These are phyloP conservation scores for Todus mexicanus DNA, from an alignment of 2,797 vertebrate species.

Conservation along the genomic window DNA sequence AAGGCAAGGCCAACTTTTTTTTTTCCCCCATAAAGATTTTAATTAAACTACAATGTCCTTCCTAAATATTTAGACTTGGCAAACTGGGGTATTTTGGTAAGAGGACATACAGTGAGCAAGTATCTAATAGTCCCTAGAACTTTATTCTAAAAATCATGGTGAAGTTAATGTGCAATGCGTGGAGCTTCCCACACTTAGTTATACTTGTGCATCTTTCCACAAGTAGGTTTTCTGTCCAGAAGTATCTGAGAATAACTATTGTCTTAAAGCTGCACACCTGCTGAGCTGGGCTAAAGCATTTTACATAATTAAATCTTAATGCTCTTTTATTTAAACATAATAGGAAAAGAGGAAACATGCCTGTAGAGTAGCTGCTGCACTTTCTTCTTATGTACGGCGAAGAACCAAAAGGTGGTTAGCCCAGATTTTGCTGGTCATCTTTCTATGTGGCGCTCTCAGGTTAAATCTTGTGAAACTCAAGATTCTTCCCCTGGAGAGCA, in stretches of 20 bases:
- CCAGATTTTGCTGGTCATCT: neutral
- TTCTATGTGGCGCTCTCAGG: neutral
- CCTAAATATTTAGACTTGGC: neutral
- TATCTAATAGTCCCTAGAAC: neutral
- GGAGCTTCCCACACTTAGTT: neutral
- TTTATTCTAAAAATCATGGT: neutral
- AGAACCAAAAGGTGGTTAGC: neutral
- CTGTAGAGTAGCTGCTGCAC: neutral
- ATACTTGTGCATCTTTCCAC: neutral
- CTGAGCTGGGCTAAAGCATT: neutral
- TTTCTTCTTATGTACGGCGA: neutral
- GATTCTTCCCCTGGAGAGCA: neutral
- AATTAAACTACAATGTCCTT: neutral
- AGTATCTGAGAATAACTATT: neutral
- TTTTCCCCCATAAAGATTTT: neutral
- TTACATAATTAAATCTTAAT: neutral
- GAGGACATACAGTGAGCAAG: neutral
- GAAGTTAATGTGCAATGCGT: neutral
- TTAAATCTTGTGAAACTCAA: neutral
- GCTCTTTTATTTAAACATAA: neutral
- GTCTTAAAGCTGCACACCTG: neutral
- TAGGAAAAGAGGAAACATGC: neutral
- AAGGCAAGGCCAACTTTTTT: neutral
- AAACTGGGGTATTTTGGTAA: neutral
- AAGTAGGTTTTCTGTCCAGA: neutral